These are phyloP conservation scores for Drosophila prosaltans DNA, from an alignment of 1,140 invertebrate species.

Conservation along the genomic window DNA sequence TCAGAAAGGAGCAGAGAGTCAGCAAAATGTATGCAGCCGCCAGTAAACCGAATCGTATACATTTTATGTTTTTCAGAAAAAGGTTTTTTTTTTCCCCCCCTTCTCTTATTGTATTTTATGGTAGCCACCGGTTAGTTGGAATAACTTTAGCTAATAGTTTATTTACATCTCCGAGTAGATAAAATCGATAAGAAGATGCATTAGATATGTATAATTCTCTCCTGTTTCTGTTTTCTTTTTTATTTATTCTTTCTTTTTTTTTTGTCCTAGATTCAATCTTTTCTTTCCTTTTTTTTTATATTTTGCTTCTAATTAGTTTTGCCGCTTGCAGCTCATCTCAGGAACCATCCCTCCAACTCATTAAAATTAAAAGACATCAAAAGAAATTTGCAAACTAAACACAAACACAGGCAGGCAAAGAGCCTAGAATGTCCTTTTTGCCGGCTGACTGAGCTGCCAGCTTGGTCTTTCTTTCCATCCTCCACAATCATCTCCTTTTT, in stretches of 20 bases:
- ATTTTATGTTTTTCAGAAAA: too few relatives aligned
- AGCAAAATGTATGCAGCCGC: background rate
- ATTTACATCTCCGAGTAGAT: slow-evolving; percentile 4
- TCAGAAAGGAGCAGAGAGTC: background rate
- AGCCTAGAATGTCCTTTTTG: slow-evolving; percentile 58
- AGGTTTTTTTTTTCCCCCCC: too few relatives aligned
- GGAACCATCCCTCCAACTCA: slow-evolving; percentile 52
- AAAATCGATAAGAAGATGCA: slow-evolving; percentile 13
- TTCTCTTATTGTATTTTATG: background rate
- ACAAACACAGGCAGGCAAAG: slow-evolving; percentile 47
- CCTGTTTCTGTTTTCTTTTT: too few relatives aligned
- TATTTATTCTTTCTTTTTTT: background rate
- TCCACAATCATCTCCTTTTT: slow-evolving; percentile 33
- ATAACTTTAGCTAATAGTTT: background rate
- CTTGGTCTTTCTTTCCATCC: slow-evolving; percentile 15
- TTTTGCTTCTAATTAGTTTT: slow-evolving; percentile 71
- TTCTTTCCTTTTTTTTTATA: slow-evolving; percentile 2
- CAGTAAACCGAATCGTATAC: background rate
- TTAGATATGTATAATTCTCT: background rate
- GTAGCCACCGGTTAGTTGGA: background rate
- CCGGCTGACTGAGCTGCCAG: slow-evolving; percentile 27
- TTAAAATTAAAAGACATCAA: slow-evolving; percentile 81
- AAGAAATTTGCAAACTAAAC: slow-evolving; percentile 79
- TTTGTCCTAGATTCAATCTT: slow-evolving; percentile 3
- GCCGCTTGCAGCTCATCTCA: background rate